phyloP scores from a whole-genome alignment of 2,888 invertebrate genomes.

The Trichopria drosophilae region DNA sequence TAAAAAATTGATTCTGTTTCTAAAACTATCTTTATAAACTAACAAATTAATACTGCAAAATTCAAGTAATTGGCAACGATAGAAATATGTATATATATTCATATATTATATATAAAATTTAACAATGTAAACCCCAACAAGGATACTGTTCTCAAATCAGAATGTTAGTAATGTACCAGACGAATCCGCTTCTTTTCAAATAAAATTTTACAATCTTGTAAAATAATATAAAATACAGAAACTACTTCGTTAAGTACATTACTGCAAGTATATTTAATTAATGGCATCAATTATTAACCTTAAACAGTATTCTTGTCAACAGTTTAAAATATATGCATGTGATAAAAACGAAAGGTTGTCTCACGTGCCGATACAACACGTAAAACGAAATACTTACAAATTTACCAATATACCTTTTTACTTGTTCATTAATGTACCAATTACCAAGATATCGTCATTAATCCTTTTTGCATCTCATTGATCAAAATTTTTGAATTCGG shows the following conservation, averaged over 20 bases:
- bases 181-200: no score
- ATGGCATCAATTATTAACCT: no score
- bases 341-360: constrained; percentile 42
- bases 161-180: no score
- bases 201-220: no score
- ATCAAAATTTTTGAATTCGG: no score
- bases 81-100: background rate
- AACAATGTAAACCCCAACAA: no score
- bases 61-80: background rate
- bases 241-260: no score
- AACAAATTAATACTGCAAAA: background rate
- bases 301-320: no score
- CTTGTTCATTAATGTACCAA: background rate
- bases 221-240: constrained; percentile 14
- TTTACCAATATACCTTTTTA: constrained; percentile 1
- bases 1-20: constrained; percentile 44
- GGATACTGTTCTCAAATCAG: no score
- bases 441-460: no score
- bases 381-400: constrained; percentile 62
- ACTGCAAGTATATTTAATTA: no score
- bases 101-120: background rate
- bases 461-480: no score
- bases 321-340: constrained; percentile 18
- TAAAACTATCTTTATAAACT: constrained; percentile 9
- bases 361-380: constrained; percentile 64